These are phyloP conservation scores for Neomorphus geoffroyi DNA, from an alignment of 2,797 vertebrate genomes.

Conservation along the genomic window DNA sequence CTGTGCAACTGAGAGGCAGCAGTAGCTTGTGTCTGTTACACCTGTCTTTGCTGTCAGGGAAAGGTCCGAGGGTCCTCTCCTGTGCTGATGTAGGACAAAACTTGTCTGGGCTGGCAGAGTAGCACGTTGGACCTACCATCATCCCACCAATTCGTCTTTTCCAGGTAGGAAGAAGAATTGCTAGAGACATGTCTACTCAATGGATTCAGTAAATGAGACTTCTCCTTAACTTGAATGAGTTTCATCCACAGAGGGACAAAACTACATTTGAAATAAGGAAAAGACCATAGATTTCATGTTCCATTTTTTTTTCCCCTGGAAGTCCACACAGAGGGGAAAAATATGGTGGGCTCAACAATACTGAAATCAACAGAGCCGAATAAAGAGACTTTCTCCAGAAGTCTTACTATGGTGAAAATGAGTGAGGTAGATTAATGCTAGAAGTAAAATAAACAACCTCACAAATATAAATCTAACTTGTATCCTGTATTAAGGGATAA, in stretches of 20 bases:
- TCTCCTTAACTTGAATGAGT: background rate
- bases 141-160: background rate
- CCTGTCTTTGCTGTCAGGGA: background rate
- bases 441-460: background rate
- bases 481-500: background rate
- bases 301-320: background rate
- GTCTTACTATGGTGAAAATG: background rate
- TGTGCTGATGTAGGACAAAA: accelerated
- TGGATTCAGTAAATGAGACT: background rate
- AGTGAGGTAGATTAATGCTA: background rate
- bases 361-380: background rate
- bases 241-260: background rate
- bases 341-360: background rate
- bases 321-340: background rate
- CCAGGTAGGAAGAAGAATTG: background rate
- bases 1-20: background rate
- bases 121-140: background rate
- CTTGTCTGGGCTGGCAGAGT: background rate
- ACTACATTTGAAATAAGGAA: background rate
- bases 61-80: background rate
- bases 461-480: background rate
- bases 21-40: background rate
- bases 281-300: background rate
- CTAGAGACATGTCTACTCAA: background rate
- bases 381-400: background rate